phyloP scores from a whole-genome alignment of 23 tunicate species.

The Styela clava region DNA sequence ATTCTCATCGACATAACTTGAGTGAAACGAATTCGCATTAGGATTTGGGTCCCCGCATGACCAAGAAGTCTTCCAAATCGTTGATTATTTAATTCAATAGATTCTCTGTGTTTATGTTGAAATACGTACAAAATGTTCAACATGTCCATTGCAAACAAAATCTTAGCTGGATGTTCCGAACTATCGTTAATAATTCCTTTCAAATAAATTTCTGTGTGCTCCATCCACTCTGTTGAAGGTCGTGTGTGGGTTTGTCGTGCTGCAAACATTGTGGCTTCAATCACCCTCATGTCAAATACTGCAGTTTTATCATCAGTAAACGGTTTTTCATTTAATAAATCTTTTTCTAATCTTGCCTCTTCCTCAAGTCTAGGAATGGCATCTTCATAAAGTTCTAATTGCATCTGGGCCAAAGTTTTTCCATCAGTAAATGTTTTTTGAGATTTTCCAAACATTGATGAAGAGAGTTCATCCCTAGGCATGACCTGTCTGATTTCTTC shows the following conservation, averaged over 20 bases:
- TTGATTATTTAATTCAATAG: background rate
- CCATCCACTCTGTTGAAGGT: background rate
- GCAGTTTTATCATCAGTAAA: background rate
- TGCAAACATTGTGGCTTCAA: background rate
- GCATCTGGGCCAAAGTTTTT: background rate
- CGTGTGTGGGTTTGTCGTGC: background rate
- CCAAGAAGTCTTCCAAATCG: background rate
- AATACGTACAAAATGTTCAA: background rate
- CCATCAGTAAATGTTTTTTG: no score
- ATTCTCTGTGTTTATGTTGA: background rate
- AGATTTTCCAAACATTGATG: background rate
- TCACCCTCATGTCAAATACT: background rate
- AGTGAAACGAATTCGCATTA: background rate
- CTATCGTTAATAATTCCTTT: background rate
- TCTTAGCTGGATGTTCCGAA: background rate
- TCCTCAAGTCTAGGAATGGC: background rate
- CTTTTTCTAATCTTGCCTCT: background rate
- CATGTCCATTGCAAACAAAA: background rate
- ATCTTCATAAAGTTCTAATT: background rate
- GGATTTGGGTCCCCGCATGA: background rate
- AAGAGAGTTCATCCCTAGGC: background rate
- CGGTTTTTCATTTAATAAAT: background rate
- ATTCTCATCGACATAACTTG: background rate
- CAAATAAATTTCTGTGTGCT: background rate
- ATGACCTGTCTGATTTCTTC: background rate